These are phyloP conservation scores for Bhutanitis thaidina DNA, from an alignment of 2,888 invertebrate species.

Conservation along the genomic window DNA sequence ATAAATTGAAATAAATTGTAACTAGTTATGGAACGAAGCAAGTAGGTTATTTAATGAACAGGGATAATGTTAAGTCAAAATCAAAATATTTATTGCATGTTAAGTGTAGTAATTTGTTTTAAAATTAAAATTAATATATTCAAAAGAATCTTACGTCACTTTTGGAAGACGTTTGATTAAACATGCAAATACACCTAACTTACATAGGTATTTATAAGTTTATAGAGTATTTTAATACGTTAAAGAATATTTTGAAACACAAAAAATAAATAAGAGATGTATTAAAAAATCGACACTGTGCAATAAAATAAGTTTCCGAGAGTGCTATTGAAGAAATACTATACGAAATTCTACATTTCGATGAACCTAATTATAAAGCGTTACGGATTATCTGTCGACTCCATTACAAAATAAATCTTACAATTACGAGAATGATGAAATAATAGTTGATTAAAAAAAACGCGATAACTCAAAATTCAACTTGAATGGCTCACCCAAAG, in stretches of 20 bases:
- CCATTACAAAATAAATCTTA: conserved; percentile 54
- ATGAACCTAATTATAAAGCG: conserved; percentile 78
- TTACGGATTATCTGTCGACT: conserved; percentile 68
- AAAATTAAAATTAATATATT: conserved; percentile 17
- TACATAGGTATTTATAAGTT: conserved; percentile 52
- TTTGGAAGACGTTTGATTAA: conserved; percentile 78
- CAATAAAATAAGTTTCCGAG: conserved; percentile 57
- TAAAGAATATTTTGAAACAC: conserved; percentile 34
- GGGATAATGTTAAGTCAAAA: background rate
- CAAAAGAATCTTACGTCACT: conserved; percentile 63
- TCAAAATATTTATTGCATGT: background rate
- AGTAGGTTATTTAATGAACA: background rate
- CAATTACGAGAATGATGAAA: conserved; percentile 39
- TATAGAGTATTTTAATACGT: conserved; percentile 45
- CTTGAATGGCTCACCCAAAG: conserved; percentile 3
- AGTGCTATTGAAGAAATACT: conserved; percentile 62
- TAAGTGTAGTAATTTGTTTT: background rate
- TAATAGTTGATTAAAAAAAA: conserved; percentile 19
- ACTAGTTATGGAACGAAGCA: background rate
- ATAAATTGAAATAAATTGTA: too few species aligned
- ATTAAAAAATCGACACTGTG: conserved; percentile 43
- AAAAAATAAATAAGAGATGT: conserved; percentile 35
- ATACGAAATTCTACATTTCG: conserved; percentile 71
- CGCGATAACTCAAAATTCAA: conserved; percentile 12
- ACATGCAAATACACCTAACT: conserved; percentile 70